Conservation (phyloP, 2,888 invertebrate species). For the Microctonus aethiopoides region DNA sequence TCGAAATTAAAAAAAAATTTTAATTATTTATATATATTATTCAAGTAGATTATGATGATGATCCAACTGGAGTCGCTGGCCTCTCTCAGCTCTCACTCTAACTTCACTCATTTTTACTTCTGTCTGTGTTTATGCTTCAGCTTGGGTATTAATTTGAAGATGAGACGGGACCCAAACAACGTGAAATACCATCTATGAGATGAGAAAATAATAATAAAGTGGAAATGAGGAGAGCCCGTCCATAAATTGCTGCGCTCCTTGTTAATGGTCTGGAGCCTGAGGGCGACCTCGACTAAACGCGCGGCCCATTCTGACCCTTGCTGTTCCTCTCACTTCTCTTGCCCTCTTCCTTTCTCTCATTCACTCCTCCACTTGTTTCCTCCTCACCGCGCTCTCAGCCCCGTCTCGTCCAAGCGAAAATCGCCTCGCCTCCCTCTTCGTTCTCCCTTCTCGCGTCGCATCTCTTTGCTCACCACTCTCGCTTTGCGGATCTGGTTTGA, state of each 20-base stretch:
- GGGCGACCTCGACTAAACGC: slow-evolving; percentile 63
- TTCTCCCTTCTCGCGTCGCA: slow-evolving; percentile 33
- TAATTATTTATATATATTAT: background rate
- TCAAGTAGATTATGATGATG: background rate
- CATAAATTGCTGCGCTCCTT: slow-evolving; percentile 67
- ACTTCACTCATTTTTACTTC: no score
- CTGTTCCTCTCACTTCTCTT: slow-evolving; percentile 23
- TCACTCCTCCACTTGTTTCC: slow-evolving; percentile 39
- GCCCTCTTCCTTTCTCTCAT: slow-evolving; percentile 35
- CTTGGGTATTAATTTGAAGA: slow-evolving; percentile 40
- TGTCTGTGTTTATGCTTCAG: slow-evolving; percentile 16
- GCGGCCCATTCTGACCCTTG: slow-evolving; percentile 61
- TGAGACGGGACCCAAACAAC: slow-evolving; percentile 56
- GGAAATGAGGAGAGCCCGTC: slow-evolving; percentile 65
- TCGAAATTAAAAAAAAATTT: background rate
- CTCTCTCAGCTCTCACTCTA: slow-evolving; percentile 11
- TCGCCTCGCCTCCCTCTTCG: slow-evolving; percentile 33
- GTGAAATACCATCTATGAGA: slow-evolving; percentile 63
- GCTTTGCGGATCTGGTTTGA: slow-evolving; percentile 51
- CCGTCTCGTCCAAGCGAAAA: slow-evolving; percentile 8
- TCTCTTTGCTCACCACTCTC: slow-evolving; percentile 14
- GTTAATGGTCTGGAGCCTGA: slow-evolving; percentile 65
- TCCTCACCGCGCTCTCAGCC: slow-evolving; percentile 35
- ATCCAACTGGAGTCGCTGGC: slow-evolving; percentile 1
- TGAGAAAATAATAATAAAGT: slow-evolving; percentile 67